phyloP scores from a whole-genome alignment of 2,797 vertebrate genomes.

The Phoeniculus purpureus region DNA sequence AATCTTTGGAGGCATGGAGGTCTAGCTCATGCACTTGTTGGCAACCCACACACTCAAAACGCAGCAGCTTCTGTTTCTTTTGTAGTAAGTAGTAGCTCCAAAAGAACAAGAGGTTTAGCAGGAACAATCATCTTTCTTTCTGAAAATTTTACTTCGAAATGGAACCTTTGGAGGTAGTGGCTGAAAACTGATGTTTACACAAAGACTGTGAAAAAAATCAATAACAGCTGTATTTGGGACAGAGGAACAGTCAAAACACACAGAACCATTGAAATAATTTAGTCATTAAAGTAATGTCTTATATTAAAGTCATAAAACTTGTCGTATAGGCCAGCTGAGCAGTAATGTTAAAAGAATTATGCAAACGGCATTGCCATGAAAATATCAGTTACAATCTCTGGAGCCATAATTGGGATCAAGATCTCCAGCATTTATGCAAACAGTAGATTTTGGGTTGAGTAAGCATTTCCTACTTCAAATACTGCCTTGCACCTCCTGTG shows the following conservation, averaged over 20 bases:
- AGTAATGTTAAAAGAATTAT: background rate
- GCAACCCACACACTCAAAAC: background rate
- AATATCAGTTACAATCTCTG: background rate
- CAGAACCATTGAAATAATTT: background rate
- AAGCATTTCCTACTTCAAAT: background rate
- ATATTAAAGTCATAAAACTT: background rate
- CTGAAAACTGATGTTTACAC: constrained; percentile 5
- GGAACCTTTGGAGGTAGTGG: background rate
- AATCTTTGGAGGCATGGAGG: background rate
- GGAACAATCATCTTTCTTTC: background rate
- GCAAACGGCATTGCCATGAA: background rate
- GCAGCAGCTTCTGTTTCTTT: background rate
- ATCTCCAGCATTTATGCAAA: background rate
- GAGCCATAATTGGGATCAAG: background rate
- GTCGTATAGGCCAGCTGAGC: background rate
- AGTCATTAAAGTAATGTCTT: background rate
- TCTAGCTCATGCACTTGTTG: background rate
- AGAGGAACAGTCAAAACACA: background rate
- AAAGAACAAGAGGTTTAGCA: background rate
- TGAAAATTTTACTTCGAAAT: constrained; percentile 12
- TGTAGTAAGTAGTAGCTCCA: background rate
- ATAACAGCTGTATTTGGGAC: background rate
- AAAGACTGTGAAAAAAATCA: background rate
- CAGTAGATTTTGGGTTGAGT: background rate
- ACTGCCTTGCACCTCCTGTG: background rate